Evolutionary conservation across 2,113 vertebrate genomes (phyloP).

Genomic region (Callipepla californica): DNA sequence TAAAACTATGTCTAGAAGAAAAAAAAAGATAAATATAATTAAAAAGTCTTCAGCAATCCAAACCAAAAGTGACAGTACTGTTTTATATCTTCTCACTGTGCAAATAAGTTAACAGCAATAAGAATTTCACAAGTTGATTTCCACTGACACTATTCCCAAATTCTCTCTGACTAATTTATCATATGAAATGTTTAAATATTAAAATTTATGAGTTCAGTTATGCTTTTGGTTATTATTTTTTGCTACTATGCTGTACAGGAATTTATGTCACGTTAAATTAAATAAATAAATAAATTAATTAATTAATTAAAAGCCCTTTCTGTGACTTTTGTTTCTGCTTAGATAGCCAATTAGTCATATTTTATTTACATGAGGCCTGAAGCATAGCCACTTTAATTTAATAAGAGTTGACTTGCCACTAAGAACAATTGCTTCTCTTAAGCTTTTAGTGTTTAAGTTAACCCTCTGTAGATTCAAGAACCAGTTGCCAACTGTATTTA

Average conservation of each 20-base stretch:
- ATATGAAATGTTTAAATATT: background rate
- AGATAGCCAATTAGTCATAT: background rate
- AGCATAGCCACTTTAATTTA: background rate
- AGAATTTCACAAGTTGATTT: background rate
- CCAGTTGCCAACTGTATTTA: background rate
- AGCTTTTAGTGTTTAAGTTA: background rate
- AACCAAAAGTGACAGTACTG: accelerated
- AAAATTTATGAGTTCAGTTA: background rate
- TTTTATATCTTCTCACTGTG: background rate
- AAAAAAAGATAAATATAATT: background rate
- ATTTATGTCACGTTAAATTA: background rate
- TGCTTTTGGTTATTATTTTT: background rate
- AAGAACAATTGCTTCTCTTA: background rate
- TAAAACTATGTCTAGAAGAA: background rate
- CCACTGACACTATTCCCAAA: background rate
- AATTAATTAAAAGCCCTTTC: background rate
- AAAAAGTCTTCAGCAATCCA: background rate
- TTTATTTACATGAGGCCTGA: background rate
- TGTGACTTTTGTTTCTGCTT: background rate
- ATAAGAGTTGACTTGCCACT: background rate
- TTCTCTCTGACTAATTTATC: background rate
- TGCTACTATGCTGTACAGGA: background rate
- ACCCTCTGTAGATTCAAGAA: background rate
- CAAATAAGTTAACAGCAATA: background rate
- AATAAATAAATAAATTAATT: background rate